Conservation (phyloP, 2,888 invertebrate genomes). For the Thecophora atra region DNA sequence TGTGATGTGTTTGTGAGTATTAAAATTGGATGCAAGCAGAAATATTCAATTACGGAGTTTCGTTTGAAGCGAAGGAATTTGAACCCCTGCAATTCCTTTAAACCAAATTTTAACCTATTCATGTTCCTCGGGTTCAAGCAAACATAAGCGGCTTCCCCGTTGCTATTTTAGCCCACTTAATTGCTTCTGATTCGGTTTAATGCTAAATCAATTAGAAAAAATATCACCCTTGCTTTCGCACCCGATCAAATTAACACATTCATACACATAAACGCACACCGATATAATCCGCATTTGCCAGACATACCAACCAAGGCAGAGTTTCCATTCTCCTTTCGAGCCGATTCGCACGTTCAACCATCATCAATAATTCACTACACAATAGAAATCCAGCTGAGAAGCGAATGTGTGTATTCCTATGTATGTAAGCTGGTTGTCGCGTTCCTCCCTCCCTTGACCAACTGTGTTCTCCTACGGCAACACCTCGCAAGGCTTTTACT, state of each 20-base stretch:
- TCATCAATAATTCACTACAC: neutral
- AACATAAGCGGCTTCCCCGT: neutral
- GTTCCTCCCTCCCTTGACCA: neutral
- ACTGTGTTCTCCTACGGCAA: neutral
- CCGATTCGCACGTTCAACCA: neutral
- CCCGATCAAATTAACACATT: constrained; percentile 12
- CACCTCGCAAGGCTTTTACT: neutral
- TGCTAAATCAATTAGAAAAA: constrained; percentile 33
- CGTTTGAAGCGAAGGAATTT: neutral
- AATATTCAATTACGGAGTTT: neutral
- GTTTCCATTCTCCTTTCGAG: neutral
- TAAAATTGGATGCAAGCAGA: neutral
- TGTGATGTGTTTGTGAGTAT: neutral
- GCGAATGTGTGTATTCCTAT: neutral
- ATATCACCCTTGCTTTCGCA: neutral
- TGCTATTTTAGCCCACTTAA: constrained; percentile 12
- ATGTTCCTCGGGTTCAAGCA: neutral
- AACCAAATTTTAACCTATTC: too few species aligned
- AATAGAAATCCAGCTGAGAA: neutral
- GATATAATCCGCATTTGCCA: constrained; percentile 3
- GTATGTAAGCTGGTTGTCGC: neutral
- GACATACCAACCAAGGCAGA: neutral
- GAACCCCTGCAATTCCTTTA: neutral
- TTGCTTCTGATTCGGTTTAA: constrained; percentile 20
- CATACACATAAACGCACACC: constrained; percentile 11